Percentiles rank a stretch among this genome's conserved stretches.
Conservation (phyloP, 2,888 invertebrate genomes). For the Antheraea assamensis region DNA sequence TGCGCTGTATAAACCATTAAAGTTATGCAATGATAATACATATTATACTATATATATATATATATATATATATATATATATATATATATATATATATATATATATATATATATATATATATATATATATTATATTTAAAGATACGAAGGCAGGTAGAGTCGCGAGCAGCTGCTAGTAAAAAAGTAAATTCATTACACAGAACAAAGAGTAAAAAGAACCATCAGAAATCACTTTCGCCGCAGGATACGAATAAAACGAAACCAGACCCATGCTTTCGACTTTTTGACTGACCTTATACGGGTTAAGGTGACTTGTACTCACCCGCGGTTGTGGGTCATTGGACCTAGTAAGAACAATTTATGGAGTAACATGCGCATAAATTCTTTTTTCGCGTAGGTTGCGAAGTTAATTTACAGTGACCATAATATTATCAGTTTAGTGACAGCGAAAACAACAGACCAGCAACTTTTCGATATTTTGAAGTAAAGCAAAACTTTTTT, state of each 20-base stretch:
- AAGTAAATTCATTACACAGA: not conserved
- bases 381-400: not conserved
- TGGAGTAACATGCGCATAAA: not conserved
- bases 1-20: no score
- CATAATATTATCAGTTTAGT: not conserved
- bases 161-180: no score
- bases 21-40: no score
- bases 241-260: constrained; percentile 35
- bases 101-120: no score
- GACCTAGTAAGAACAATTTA: constrained; percentile 49
- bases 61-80: no score
- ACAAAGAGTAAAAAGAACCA: not conserved
- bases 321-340: constrained; percentile 50
- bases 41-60: no score
- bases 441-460: not conserved
- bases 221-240: constrained; percentile 25
- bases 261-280: constrained; percentile 31
- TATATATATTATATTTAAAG: no score
- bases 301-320: constrained; percentile 29
- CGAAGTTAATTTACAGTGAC: not conserved
- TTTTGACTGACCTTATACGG: constrained; percentile 31
- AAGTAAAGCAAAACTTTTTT: no score
- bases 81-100: no score
- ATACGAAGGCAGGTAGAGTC: no score
- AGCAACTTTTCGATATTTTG: not conserved